These are phyloP conservation scores for Actinia equina DNA, from an alignment of 64 coral and sea anemone species.

Conservation along the genomic window DNA sequence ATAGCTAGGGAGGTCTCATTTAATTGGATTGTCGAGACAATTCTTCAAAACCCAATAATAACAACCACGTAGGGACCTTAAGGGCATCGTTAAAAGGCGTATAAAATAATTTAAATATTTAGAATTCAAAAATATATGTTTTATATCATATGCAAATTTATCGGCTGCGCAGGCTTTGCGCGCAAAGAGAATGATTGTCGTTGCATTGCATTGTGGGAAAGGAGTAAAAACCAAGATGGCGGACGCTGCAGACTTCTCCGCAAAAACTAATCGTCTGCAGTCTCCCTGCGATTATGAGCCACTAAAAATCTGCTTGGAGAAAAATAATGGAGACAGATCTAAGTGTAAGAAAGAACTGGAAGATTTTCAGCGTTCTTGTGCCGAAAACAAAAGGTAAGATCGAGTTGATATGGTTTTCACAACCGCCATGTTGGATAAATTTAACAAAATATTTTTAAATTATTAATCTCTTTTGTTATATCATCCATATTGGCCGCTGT, in stretches of 20 bases:
- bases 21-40: too few relatives aligned
- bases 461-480: neutral
- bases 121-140: neutral
- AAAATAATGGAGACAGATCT: conserved; percentile 73
- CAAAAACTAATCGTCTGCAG: neutral
- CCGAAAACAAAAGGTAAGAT: conserved; percentile 75
- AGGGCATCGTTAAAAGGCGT: too few relatives aligned
- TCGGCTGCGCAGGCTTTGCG: neutral
- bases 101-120: too few relatives aligned
- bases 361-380: conserved; percentile 72
- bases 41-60: too few relatives aligned
- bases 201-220: conserved; percentile 52
- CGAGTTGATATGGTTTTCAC: neutral
- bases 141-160: too few relatives aligned
- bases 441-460: too few relatives aligned
- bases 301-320: conserved; percentile 75
- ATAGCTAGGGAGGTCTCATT: too few relatives aligned
- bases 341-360: conserved; percentile 86
- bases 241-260: conserved; percentile 1
- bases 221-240: conserved; percentile 66
- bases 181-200: neutral
- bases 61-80: too few relatives aligned
- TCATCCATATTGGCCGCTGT: neutral
- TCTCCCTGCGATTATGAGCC: conserved; percentile 70
- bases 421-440: too few relatives aligned